Base-by-base conservation (phyloP, 2,888 invertebrate species). In the Cepaea hortensis region DNA sequence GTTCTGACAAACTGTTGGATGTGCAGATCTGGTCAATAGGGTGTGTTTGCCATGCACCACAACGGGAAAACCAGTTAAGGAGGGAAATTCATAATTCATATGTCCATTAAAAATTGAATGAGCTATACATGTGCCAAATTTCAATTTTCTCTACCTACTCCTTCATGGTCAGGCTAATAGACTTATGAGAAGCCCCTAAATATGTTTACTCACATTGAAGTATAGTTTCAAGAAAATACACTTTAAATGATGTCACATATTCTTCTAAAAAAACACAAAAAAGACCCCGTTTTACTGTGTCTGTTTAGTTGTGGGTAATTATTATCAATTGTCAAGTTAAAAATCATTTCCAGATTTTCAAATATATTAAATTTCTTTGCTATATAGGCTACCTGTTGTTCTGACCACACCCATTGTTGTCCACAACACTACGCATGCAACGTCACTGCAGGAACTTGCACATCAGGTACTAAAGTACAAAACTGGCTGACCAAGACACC, bases 401-500 rank as follows among this genome's bases (percentile, higher is more conserved):
- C 85, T 65, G 94, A 94, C 87, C 86, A 90, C 18, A 50, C 90
- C 9, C 93, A 94, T 87, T 94, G 94, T 90, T 94, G 94, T 89
- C 93, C 91, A 6, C 23, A 88, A 68, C 91, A 91, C 55, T 88
- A 90, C 87, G 89, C 88, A n/a, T 92, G 93, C 91, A 89, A 93
- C 86, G 88, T 90, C 3, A 82, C 84, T 18, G 80, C 85, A 65
- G 90, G 90, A 9, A 87, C 84, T n/a, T 93, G 93, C 89, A 83
- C 85, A 62, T 79, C 79, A 80, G 86, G 82, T n/a, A 61, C 23
- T 80, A n/a, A 20, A 9, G 79, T 86, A 23, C 20, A 75, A 18
- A 72, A 83, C 20, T 84, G 80, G 86, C 35, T 81, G 15, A 70
- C 50, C 2, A 88, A 86, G 81, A n/a, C 61, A 11, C 86, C 84